Percentiles rank a stretch among this genome's conserved stretches.
phyloP scores from a whole-genome alignment of 2,113 vertebrate genomes.

The Daubentonia madagascariensis region DNA sequence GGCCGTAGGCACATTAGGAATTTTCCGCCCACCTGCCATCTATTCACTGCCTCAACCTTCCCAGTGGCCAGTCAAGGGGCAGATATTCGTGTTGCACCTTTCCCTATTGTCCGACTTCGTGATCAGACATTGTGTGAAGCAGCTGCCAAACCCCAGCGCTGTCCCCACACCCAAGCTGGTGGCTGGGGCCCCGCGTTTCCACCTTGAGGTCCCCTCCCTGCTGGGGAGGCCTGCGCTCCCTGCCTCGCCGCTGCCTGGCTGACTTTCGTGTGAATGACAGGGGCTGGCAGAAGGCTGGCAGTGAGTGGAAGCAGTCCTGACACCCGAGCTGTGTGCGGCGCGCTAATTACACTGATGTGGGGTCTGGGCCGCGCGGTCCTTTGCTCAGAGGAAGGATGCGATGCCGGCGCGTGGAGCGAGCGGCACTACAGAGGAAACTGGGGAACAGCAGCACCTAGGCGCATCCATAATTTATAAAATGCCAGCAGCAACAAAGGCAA shows the following conservation, averaged over 20 bases:
- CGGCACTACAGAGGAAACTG: slow-evolving; percentile 73
- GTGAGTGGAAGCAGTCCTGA: slow-evolving; percentile 82
- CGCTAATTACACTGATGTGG: slow-evolving; percentile 82
- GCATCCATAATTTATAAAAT: slow-evolving; percentile 93
- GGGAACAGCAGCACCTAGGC: slow-evolving; percentile 84
- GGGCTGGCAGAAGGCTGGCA: slow-evolving; percentile 64
- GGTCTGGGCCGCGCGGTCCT: slow-evolving; percentile 71
- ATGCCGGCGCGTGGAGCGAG: slow-evolving; percentile 67
- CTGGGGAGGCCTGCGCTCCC: neutral
- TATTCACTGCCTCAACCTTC: neutral
- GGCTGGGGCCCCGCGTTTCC: neutral
- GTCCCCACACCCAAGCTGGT: neutral
- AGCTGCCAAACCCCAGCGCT: neutral
- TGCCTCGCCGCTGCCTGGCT: slow-evolving; percentile 19
- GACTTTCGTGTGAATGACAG: slow-evolving; percentile 54
- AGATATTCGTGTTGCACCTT: neutral
- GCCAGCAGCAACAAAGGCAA: slow-evolving; percentile 93
- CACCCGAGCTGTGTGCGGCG: slow-evolving; percentile 84
- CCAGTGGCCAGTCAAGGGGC: neutral
- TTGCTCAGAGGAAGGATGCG: slow-evolving; percentile 80
- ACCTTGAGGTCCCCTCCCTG: neutral
- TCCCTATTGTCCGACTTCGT: neutral
- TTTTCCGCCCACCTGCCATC: neutral
- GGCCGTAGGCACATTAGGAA: neutral
- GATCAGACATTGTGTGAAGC: neutral